Percentiles rank a stretch among this genome's conserved stretches.
Evolutionary conservation across 2,113 vertebrate species (phyloP).

Genomic region (Ceyx melanurus): DNA sequence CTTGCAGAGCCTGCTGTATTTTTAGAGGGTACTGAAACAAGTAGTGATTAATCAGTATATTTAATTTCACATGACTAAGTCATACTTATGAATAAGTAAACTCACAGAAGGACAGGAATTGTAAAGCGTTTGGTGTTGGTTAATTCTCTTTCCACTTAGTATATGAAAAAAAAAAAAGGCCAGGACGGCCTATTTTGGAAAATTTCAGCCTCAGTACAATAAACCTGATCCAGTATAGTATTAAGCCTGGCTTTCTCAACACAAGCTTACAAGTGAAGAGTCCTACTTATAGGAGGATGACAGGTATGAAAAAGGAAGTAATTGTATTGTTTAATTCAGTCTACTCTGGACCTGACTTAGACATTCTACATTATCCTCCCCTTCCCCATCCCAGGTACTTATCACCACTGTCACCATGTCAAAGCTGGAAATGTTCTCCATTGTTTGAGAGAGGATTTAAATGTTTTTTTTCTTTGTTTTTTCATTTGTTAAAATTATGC

Average conservation of each 20-base stretch:
- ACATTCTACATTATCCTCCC: neutral
- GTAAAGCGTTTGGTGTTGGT: neutral
- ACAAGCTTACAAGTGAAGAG: neutral
- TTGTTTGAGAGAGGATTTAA: neutral
- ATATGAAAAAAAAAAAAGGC: neutral
- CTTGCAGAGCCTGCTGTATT: neutral
- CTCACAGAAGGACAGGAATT: neutral
- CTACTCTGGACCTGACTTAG: neutral
- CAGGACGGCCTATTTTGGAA: neutral
- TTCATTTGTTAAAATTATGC: neutral
- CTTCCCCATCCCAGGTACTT: neutral
- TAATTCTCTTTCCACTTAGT: neutral
- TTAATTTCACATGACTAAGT: neutral
- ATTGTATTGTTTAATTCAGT: neutral
- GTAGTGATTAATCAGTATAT: neutral
- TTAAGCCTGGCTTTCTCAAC: neutral
- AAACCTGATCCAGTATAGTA: neutral
- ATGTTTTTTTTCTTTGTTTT: constrained; percentile 8
- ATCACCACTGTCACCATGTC: neutral
- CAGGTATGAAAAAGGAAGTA: neutral
- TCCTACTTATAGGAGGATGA: neutral
- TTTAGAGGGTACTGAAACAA: neutral
- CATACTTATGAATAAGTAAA: neutral
- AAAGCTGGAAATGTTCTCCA: neutral
- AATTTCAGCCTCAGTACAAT: neutral